A percentile compares a stretch with the other conserved stretches of the same genome.
Conservation (phyloP, 2,888 invertebrate species). For the Drosophila birchii region DNA sequence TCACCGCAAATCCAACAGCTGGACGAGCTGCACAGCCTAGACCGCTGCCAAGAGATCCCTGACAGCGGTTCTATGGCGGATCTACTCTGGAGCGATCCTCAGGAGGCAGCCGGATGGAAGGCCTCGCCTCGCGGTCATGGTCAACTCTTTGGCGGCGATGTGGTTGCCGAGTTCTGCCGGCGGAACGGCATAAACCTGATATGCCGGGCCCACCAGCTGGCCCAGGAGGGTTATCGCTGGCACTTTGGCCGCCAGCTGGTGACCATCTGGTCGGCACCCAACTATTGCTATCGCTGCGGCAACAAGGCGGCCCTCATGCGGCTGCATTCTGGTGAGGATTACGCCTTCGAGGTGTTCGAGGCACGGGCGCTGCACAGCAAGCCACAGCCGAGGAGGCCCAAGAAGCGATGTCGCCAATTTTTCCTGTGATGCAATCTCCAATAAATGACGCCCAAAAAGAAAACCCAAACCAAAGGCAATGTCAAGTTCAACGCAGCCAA, state of each 20-base stretch:
- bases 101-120: slow-evolving; percentile 96
- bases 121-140: slow-evolving; percentile 98
- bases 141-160: slow-evolving; percentile 97
- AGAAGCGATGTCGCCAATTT: slow-evolving; percentile 33
- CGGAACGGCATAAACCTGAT: slow-evolving; percentile 96
- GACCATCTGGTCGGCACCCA: slow-evolving; percentile 99
- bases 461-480: slow-evolving; percentile 4
- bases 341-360: slow-evolving; percentile 91
- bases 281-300: slow-evolving; percentile 99
- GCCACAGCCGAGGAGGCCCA: slow-evolving; percentile 22
- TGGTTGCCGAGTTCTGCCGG: slow-evolving; percentile 96
- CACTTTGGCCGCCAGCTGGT: slow-evolving; percentile 98
- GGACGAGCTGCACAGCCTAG: slow-evolving; percentile 97
- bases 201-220: slow-evolving; percentile 99
- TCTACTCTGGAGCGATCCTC: slow-evolving; percentile 99
- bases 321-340: slow-evolving; percentile 91
- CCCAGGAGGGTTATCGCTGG: slow-evolving; percentile 98
- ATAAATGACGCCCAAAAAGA: background rate
- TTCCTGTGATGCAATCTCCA: slow-evolving; percentile 23
- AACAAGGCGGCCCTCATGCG: slow-evolving; percentile 98
- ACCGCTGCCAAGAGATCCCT: slow-evolving; percentile 98
- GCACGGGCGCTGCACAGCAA: slow-evolving; percentile 30
- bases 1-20: slow-evolving; percentile 98
- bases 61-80: slow-evolving; percentile 99
- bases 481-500: slow-evolving; percentile 20